Percentiles rank a stretch among this genome's conserved stretches.
These are phyloP conservation scores for Austrolebias charrua DNA, from an alignment of 2,797 vertebrate genomes.

Conservation along the genomic window DNA sequence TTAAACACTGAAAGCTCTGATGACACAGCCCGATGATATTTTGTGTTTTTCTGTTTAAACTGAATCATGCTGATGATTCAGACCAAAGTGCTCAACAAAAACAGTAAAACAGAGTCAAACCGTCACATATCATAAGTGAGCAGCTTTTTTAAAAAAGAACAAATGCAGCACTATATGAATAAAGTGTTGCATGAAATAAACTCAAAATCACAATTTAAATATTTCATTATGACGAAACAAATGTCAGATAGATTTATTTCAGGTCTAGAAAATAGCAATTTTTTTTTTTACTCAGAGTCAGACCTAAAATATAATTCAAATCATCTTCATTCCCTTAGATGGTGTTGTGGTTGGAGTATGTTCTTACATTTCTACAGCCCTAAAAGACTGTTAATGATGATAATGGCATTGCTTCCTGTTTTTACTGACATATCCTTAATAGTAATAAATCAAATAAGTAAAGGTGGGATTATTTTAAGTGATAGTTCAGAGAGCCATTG, in stretches of 20 bases:
- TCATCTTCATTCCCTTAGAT: neutral
- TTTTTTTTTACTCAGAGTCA: neutral
- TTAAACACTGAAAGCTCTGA: neutral
- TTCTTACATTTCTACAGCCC: no score
- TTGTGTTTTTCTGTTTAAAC: slow-evolving; percentile 6
- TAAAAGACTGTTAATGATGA: no score
- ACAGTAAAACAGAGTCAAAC: neutral
- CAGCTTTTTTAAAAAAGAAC: no score
- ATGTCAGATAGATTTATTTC: no score
- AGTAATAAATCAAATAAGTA: no score
- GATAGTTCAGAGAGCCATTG: no score
- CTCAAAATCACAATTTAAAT: neutral
- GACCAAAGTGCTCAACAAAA: neutral
- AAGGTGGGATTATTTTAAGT: no score
- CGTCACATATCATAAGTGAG: neutral
- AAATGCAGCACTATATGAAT: no score
- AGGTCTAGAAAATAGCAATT: neutral
- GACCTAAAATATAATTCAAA: neutral
- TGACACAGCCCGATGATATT: neutral
- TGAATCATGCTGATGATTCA: neutral
- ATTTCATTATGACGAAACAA: neutral
- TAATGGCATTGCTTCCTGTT: no score
- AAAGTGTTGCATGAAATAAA: no score
- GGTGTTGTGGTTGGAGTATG: neutral
- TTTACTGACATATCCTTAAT: no score